These are phyloP conservation scores for Paraplagusia blochii DNA, from an alignment of 2,113 vertebrate species.

Conservation along the genomic window DNA sequence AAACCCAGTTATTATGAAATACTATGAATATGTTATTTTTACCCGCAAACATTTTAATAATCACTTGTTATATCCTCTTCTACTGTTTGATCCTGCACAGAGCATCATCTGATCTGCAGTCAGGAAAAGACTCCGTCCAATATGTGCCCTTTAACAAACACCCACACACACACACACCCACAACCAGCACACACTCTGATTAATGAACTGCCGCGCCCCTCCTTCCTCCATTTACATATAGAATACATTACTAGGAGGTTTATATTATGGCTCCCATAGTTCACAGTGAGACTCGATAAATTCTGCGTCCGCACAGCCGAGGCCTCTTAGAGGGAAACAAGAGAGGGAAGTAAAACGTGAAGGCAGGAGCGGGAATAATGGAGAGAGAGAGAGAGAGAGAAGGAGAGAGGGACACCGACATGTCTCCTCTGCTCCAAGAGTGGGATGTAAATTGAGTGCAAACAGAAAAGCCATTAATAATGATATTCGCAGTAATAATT, in stretches of 20 bases:
- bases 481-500: conserved; percentile 70
- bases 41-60: no score
- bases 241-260: conserved; percentile 61
- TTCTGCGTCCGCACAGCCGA: conserved; percentile 18
- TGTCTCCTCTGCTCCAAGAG: conserved; percentile 34
- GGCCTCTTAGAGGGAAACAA: conserved; percentile 15
- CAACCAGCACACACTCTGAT: conserved; percentile 24
- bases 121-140: not conserved
- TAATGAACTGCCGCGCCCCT: conserved; percentile 55
- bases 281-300: conserved; percentile 51
- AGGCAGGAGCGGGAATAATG: conserved; percentile 26
- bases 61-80: not conserved
- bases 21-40: no score
- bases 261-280: conserved; percentile 36
- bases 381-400: conserved; percentile 16
- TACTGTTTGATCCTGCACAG: not conserved
- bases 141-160: conserved; percentile 17
- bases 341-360: conserved; percentile 7
- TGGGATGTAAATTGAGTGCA: conserved; percentile 62
- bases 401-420: conserved; percentile 20
- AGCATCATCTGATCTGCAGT: conserved; percentile 23
- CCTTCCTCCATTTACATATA: conserved; percentile 57
- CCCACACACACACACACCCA: conserved; percentile 8
- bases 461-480: conserved; percentile 71
- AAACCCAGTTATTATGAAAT: no score